Conservation (phyloP, 2,113 vertebrate genomes). For the Ovis canadensis region DNA sequence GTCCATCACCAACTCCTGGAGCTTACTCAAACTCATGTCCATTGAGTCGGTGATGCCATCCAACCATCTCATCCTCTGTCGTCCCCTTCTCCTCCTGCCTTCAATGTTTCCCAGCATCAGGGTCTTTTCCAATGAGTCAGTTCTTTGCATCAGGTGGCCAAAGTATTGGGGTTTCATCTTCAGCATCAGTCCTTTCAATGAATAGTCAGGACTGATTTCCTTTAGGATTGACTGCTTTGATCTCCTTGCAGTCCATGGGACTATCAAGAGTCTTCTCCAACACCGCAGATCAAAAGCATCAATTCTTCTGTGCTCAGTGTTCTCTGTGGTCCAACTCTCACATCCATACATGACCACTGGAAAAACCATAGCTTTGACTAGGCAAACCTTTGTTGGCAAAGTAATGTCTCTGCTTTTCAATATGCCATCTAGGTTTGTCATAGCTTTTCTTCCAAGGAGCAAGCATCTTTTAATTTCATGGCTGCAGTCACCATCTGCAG, state of each 20-base stretch:
- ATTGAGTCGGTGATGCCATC: rapidly evolving
- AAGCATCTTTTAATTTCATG: neutral
- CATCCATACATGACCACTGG: neutral
- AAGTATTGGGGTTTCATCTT: neutral
- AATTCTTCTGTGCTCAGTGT: neutral
- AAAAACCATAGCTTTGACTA: neutral
- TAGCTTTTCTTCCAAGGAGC: neutral
- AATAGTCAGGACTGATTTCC: neutral
- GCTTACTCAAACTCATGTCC: neutral
- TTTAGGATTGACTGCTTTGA: neutral
- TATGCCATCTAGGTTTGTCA: neutral
- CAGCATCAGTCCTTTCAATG: neutral
- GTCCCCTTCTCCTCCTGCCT: neutral
- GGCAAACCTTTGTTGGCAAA: neutral
- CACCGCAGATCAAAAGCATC: neutral
- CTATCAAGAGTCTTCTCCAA: neutral
- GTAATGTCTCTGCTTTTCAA: neutral
- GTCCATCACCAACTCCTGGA: neutral
- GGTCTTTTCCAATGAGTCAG: neutral
- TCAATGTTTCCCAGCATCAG: neutral
- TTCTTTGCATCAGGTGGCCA: neutral
- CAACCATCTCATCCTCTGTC: neutral
- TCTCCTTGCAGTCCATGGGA: neutral
- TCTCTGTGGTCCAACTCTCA: neutral
- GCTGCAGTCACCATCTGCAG: neutral